Evolutionary conservation across 2,797 vertebrate species (phyloP), one percentile per base, ranked within the genome.

Genomic region (Spizella passerina): DNA sequence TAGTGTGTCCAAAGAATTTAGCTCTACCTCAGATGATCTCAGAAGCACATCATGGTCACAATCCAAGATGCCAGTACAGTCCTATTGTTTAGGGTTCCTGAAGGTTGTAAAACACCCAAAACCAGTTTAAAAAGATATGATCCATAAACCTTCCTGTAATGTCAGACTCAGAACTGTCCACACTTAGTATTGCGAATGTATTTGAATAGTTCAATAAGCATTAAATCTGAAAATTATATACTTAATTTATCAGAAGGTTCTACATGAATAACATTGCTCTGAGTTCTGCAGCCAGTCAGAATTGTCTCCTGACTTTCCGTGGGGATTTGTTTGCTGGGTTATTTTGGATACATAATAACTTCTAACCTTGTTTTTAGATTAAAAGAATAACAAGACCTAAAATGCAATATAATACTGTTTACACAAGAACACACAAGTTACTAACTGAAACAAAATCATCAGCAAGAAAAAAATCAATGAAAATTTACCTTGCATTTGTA

Each of bases 51-150:
- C 6, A 18, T 57, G 5, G 49, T 49, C 50, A 17, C 14, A 66
- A 44, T 22, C 10, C 10, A 77, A 55, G 27, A 15, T 34, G 20
- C 43, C 24, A 66, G 13, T 34, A 34, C 5, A 30, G 14, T 55
- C 39, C 38, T 50, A 19, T 36, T 36, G 12, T 10, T 73, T 65
- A 57, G 11, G 5, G 13, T 38, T 61, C 39, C 27, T 73, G n/a
- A 20, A 78, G 47, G 23, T 47, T 65, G 56, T 30, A 65, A 65
- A 80, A 10, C 5, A 49, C 4, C 5, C 27, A 82, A 64, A 88
- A 68, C 0, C 22, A 43, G 4, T 63, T 80, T 47, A 30, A 24
- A 92, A 81, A 66, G 30, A 30, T 1, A 0, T n/a, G 7, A 57
- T 60, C 80, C 19, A 24, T 70, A 63, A 70, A 71, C 6, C 6